Evolutionary conservation across 2,797 vertebrate genomes (phyloP).

Genomic region (Myotis pilosus): DNA sequence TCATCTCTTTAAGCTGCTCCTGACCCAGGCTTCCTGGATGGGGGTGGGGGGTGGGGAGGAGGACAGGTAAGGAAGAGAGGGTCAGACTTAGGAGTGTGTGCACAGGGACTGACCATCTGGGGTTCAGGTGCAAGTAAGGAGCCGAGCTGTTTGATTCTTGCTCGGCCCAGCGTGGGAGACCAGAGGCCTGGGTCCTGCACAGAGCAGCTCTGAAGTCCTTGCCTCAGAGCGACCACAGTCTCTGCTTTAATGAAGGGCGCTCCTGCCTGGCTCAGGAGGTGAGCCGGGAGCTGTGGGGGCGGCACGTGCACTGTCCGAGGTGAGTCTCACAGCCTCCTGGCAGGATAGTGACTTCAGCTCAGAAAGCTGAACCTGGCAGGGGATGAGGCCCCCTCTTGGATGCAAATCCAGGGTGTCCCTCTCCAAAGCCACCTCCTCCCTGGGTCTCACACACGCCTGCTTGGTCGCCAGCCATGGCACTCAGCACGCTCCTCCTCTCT

Average conservation of each 20-base stretch:
- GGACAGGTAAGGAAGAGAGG: background rate
- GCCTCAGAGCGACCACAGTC: rapidly evolving
- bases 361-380: background rate
- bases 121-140: too few relatives aligned
- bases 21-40: background rate
- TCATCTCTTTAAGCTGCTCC: background rate
- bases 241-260: rapidly evolving
- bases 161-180: rapidly evolving
- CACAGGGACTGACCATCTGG: background rate
- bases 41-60: background rate
- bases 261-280: rapidly evolving
- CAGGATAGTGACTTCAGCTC: rapidly evolving
- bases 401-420: background rate
- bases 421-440: rapidly evolving
- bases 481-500: background rate
- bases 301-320: rapidly evolving
- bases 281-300: background rate
- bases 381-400: rapidly evolving
- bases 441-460: rapidly evolving
- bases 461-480: rapidly evolving
- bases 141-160: rapidly evolving
- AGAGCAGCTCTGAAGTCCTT: rapidly evolving
- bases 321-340: background rate
- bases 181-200: background rate
- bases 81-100: background rate